phyloP scores from a whole-genome alignment of 2,797 vertebrate genomes.

The Clarias pachynema region DNA sequence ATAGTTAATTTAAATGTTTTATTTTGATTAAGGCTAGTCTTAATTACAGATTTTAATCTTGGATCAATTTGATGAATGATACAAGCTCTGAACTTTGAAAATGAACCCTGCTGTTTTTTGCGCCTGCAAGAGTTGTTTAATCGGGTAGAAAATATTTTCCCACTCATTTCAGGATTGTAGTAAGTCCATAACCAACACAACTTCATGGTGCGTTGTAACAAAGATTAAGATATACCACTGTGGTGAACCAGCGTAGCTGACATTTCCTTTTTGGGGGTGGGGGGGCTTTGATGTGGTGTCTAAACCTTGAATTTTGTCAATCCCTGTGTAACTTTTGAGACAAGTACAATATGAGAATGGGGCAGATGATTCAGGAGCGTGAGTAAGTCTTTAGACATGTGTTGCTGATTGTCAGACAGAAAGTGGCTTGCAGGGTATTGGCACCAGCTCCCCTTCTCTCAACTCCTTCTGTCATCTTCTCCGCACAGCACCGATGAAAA shows the following conservation, averaged over 20 bases:
- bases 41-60: not conserved
- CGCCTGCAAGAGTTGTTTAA: conserved; percentile 20
- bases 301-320: conserved; percentile 24
- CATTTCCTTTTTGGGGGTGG: not conserved
- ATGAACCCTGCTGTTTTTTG: conserved; percentile 4
- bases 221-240: conserved; percentile 30
- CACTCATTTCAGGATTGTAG: conserved; percentile 17
- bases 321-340: conserved; percentile 30
- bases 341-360: conserved; percentile 10
- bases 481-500: conserved; percentile 33
- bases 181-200: conserved; percentile 27
- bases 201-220: conserved; percentile 7
- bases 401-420: conserved; percentile 48
- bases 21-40: not conserved
- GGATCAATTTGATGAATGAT: not conserved
- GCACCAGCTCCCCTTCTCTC: conserved; percentile 47
- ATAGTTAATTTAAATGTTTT: not conserved
- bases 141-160: conserved; percentile 39
- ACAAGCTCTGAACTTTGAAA: not conserved
- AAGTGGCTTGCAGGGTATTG: conserved; percentile 38
- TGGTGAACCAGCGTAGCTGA: conserved; percentile 15
- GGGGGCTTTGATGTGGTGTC: conserved; percentile 46
- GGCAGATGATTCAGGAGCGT: conserved; percentile 10
- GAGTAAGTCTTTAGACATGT: conserved; percentile 35
- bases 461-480: conserved; percentile 44